Evolutionary conservation across 2,888 invertebrate species (phyloP), one percentile per base, ranked within the genome.

Genomic region (Chloroclystis v-ata): DNA sequence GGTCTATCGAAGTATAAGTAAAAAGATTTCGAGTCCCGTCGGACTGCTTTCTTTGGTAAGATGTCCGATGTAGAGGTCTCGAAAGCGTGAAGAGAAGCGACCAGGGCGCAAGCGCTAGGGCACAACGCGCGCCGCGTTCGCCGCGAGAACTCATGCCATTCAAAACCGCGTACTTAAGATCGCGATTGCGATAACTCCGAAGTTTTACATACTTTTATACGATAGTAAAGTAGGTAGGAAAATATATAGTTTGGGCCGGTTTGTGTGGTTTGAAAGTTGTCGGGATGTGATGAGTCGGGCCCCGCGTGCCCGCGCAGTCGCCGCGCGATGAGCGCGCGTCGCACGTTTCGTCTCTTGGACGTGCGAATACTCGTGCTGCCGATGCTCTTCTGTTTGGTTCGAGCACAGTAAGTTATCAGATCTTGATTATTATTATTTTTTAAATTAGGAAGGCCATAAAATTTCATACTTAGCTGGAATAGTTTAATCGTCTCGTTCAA

Each of bases 291-390:
- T 82, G 84, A 67, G 69, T 69, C 68, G 67, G 60, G 58, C 35
- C 55, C 56, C 57, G 67, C 72, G 75, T 69, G 77, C 65, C 52
- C 73, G 75, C 70, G 75, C 65, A 59, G 52, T 56, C 56, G 65
- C 61, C 73, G 82, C 78, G 85, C 81, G 73, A 85, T 86, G 86
- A 82, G 72, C 82, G 81, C 75, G 82, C 75, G 69, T 66, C 68
- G 76, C 75, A 67, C 74, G 69, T 59, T 60, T 56, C 67, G 68
- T 63, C 59, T 63, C 56, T 60, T 65, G 69, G 69, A 67, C 71
- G 65, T 65, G 65, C 67, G 59, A 54, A 56, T 70, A 43, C 56
- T 80, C 26, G 49, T 80, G 43, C 60, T 76, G 49, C 65, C 63
- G 24, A 54, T 78, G 11, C 52, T 79, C 33, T 59, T 78, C 35